Base-by-base conservation (phyloP, 2,113 vertebrate species). In the Scomber colias region DNA sequence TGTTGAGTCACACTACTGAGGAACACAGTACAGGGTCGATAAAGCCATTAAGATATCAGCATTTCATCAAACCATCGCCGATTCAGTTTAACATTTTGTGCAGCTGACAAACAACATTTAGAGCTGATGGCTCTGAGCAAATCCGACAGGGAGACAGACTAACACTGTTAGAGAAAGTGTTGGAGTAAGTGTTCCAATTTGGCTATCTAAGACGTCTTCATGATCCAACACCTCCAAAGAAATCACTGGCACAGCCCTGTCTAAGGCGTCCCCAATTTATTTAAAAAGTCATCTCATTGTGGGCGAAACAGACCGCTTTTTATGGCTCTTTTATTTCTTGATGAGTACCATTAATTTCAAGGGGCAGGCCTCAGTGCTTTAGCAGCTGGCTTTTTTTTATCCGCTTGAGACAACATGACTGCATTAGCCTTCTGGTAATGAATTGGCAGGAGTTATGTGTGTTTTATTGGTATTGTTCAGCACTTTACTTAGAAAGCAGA, bases 401-500 rank as follows among this genome's bases (percentile, higher is more conserved):
- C 46, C 44, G 3, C 63, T 59, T 17, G 40, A 84, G 75, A 87
- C 79, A 89, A 75, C 70, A 51, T 57, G 60, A 61, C 69, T 82
- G 76, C 77, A 63, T 82, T 85, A 82, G 83, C 69, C 74, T 64
- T 27, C 53, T 59, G 66, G 60, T 90, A 90, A 92, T 81, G 89
- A 83, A 82, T 77, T 79, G 84, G 80, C 75, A 71, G 71, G 68
- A 89, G 63, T 90, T 74, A 79, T 83, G 55, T 83, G 55, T 75
- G 57, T 87, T 87, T 90, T 85, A 86, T 86, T 73, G 63, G 57
- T 84, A 78, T 86, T 91, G 82, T 91, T 87, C 82, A 75, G 55
- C 68, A n/a, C 79, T 87, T 82, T 49, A 80, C 70, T 71, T 69
- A 35, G 68, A 56, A 79, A 40, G 56, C 54, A 71, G 50, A 55